A percentile compares a stretch with the other conserved stretches of the same genome.
Evolutionary conservation across 2,113 vertebrate species (phyloP).

Genomic region (Rynchops niger): DNA sequence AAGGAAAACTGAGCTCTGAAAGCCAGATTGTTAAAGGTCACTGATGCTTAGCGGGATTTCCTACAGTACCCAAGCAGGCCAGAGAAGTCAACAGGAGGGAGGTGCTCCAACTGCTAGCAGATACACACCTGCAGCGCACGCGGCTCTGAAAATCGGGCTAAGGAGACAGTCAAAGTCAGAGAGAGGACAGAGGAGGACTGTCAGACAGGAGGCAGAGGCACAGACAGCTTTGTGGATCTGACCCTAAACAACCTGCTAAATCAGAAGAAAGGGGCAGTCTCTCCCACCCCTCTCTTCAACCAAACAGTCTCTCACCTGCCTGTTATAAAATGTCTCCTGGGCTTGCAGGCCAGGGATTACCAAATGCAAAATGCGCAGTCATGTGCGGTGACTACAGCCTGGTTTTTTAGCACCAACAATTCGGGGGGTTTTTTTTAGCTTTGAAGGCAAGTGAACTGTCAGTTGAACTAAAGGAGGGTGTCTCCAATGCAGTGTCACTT

Average conservation of each 20-base stretch:
- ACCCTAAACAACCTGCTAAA: not conserved
- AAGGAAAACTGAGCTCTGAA: conserved; percentile 56
- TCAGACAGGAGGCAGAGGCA: not conserved
- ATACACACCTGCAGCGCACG: not conserved
- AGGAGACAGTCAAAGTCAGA: not conserved
- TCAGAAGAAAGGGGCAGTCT: not conserved
- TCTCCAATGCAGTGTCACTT: not conserved
- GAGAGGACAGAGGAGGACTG: not conserved
- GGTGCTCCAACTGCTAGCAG: not conserved
- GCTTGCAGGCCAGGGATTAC: not conserved
- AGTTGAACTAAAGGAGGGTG: not conserved
- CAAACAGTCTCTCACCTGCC: not conserved
- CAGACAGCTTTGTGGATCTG: not conserved
- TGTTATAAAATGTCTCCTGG: not conserved
- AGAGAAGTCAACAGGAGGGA: conserved; percentile 21
- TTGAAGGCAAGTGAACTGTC: not conserved
- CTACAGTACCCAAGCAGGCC: conserved; percentile 44
- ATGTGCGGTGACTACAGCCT: not conserved
- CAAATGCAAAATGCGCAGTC: not conserved
- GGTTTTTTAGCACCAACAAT: not conserved
- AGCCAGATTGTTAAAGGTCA: conserved; percentile 60
- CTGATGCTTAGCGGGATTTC: conserved; percentile 47
- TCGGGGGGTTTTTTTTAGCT: not conserved
- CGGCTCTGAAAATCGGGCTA: not conserved
- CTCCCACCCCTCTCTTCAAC: not conserved